A percentile compares a stretch with the other conserved stretches of the same genome.
These are phyloP conservation scores for Tipula vernalis DNA, from an alignment of 2,888 invertebrate species.

Conservation along the genomic window DNA sequence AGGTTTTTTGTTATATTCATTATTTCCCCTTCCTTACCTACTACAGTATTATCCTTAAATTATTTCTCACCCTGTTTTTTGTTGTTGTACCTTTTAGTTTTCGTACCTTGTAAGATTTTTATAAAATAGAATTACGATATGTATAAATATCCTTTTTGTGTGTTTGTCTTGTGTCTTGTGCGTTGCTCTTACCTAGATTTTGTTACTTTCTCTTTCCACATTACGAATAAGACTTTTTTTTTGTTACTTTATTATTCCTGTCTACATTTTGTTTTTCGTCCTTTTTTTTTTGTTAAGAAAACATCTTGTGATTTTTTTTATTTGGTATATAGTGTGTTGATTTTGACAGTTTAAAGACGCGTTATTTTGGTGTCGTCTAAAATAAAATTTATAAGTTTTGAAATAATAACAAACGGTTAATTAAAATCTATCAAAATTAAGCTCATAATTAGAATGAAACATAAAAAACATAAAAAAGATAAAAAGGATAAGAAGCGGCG, in stretches of 20 bases:
- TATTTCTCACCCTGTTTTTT: neutral
- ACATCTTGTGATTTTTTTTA: neutral
- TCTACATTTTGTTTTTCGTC: neutral
- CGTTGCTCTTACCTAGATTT: neutral
- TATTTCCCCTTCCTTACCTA: neutral
- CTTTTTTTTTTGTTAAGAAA: neutral
- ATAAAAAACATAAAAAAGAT: constrained; percentile 7
- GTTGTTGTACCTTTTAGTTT: neutral
- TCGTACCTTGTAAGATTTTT: neutral
- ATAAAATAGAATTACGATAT: neutral
- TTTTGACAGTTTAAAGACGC: neutral
- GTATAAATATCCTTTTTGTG: neutral
- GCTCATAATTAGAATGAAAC: constrained; percentile 6
- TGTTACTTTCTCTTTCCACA: neutral
- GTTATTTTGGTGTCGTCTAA: neutral
- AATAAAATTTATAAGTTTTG: neutral
- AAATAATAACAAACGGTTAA: neutral
- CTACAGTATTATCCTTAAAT: neutral
- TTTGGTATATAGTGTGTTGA: neutral
- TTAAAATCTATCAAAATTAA: neutral
- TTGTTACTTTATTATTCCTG: neutral
- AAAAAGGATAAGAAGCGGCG: neutral
- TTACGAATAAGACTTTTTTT: neutral
- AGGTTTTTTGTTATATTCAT: neutral
- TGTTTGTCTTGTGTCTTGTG: neutral